These are phyloP conservation scores for Moxostoma hubbsi DNA, from an alignment of 2,797 vertebrate species.

Conservation along the genomic window DNA sequence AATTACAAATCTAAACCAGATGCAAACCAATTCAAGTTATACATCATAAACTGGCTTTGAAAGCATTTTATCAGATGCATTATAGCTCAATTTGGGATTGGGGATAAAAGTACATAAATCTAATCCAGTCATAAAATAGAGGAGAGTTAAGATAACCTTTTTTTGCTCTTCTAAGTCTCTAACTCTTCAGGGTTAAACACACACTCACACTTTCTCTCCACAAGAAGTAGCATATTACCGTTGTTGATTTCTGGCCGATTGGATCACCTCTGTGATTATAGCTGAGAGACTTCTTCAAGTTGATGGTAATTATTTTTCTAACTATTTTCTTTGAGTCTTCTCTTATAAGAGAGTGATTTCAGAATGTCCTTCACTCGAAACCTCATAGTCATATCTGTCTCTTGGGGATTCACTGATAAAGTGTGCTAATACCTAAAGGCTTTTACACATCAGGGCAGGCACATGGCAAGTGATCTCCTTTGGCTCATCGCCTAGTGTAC, in stretches of 20 bases:
- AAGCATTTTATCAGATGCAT: too few relatives aligned
- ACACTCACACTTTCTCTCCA: constrained; percentile 9
- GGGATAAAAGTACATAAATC: too few relatives aligned
- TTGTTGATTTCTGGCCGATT: constrained; percentile 35
- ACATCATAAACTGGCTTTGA: too few relatives aligned
- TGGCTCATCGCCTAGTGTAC: constrained; percentile 21
- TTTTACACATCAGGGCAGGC: constrained; percentile 27
- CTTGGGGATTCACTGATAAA: constrained; percentile 25
- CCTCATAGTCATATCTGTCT: constrained; percentile 18
- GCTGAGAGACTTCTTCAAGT: constrained; percentile 35
- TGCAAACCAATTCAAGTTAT: too few relatives aligned
- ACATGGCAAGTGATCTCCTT: constrained; percentile 10
- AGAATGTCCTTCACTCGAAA: constrained; percentile 29
- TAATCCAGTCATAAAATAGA: not conserved
- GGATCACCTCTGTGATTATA: constrained; percentile 35
- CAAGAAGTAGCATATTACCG: constrained; percentile 15
- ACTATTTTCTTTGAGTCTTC: constrained; percentile 1
- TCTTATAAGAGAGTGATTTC: constrained; percentile 36
- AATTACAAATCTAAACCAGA: too few relatives aligned
- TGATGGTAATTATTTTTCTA: constrained; percentile 42
- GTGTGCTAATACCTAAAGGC: constrained; percentile 30
- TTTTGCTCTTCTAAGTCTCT: not conserved
- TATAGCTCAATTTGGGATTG: too few relatives aligned
- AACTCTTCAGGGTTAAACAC: not conserved
- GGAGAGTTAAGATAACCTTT: not conserved